phyloP scores from a whole-genome alignment of 1,140 invertebrate species.

The Drosophila cardini region DNA sequence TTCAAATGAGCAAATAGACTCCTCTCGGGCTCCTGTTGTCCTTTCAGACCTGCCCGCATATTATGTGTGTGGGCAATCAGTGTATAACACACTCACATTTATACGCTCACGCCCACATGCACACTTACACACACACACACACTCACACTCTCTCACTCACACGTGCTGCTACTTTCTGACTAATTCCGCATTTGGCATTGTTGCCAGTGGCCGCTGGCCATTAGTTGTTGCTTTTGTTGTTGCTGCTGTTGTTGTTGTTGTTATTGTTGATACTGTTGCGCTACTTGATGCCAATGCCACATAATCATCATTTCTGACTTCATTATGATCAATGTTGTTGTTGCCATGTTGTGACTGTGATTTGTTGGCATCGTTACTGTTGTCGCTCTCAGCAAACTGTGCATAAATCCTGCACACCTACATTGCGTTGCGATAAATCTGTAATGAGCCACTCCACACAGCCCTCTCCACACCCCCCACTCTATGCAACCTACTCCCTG shows the following conservation, averaged over 20 bases:
- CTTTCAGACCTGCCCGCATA: slow-evolving; percentile 6
- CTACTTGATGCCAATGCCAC: slow-evolving; percentile 63
- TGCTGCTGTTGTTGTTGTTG: slow-evolving; percentile 32
- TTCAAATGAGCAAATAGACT: slow-evolving; percentile 33
- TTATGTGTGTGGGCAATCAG: slow-evolving; percentile 38
- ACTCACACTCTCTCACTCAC: background rate
- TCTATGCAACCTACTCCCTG: too few species aligned
- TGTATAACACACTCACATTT: background rate
- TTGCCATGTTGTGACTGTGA: slow-evolving; percentile 53
- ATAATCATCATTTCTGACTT: slow-evolving; percentile 51
- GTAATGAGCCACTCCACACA: slow-evolving; percentile 57
- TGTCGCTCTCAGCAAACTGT: slow-evolving; percentile 80
- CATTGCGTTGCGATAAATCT: slow-evolving; percentile 79
- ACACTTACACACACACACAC: background rate
- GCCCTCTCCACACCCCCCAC: background rate
- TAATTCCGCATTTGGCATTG: slow-evolving; percentile 52
- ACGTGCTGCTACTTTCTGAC: slow-evolving; percentile 13
- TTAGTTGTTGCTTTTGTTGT: slow-evolving; percentile 37
- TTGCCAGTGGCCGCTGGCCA: slow-evolving; percentile 39
- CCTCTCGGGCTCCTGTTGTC: background rate
- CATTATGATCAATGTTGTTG: slow-evolving; percentile 39
- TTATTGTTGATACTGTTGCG: slow-evolving; percentile 38
- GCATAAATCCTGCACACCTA: slow-evolving; percentile 80
- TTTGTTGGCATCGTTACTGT: slow-evolving; percentile 81
- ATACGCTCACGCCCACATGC: slow-evolving; percentile 4